Evolutionary conservation across 2,888 invertebrate species (phyloP).

Genomic region (Callyntrura sp.): DNA sequence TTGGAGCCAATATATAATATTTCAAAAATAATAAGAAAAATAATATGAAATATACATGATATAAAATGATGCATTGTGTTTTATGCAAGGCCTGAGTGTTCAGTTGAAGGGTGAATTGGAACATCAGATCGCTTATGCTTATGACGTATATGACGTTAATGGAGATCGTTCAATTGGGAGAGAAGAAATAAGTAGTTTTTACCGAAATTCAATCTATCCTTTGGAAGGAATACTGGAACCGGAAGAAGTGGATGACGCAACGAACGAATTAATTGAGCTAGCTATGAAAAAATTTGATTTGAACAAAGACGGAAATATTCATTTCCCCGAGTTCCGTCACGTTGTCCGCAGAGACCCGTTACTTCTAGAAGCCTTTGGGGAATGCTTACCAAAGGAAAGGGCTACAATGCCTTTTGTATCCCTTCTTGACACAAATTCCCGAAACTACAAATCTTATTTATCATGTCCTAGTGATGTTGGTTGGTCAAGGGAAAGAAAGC

Average conservation of each 20-base stretch:
- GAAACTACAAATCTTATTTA: slow-evolving; percentile 41
- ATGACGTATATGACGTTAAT: slow-evolving; percentile 92
- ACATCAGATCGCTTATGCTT: slow-evolving; percentile 89
- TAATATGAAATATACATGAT: no score
- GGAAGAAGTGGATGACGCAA: slow-evolving; percentile 68
- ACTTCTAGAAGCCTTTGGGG: slow-evolving; percentile 93
- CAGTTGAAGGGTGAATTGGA: slow-evolving; percentile 90
- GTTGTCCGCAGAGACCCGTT: slow-evolving; percentile 91
- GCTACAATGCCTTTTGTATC: slow-evolving; percentile 87
- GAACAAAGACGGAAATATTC: slow-evolving; percentile 92
- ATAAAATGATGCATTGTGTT: no score
- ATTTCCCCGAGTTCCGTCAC: slow-evolving; percentile 89
- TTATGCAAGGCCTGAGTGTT: no score
- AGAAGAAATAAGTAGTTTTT: slow-evolving; percentile 92
- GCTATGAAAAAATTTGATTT: slow-evolving; percentile 86
- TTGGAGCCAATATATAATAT: no score
- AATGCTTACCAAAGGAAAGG: slow-evolving; percentile 90
- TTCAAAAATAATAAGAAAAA: no score
- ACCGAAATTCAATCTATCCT: slow-evolving; percentile 86
- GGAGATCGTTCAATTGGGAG: slow-evolving; percentile 92
- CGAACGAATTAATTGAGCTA: slow-evolving; percentile 71
- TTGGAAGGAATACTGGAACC: slow-evolving; percentile 68
- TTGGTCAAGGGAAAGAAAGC: slow-evolving; percentile 43
- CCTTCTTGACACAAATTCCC: slow-evolving; percentile 85
- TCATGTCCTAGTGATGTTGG: slow-evolving; percentile 56